A percentile compares a stretch with the other conserved stretches of the same genome.
phyloP scores from a whole-genome alignment of 2,797 vertebrate species.

The Molothrus aeneus region DNA sequence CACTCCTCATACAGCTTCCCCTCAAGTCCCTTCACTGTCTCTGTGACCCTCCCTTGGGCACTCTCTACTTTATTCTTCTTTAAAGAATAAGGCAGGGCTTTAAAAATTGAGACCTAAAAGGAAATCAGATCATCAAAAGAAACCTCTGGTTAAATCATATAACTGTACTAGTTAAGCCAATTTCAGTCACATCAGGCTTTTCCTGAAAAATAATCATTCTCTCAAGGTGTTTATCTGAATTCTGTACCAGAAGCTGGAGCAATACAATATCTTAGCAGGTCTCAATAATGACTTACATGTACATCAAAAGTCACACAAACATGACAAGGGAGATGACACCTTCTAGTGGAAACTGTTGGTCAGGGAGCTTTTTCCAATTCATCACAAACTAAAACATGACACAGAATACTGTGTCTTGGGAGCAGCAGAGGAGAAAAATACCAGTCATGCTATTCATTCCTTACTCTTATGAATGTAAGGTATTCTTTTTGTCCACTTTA shows the following conservation, averaged over 20 bases:
- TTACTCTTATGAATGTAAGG: background rate
- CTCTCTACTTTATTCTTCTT: background rate
- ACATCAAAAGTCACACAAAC: background rate
- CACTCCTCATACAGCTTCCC: rapidly evolving
- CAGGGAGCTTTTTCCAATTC: background rate
- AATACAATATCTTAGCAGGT: background rate
- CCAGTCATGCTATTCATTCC: background rate
- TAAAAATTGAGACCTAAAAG: background rate
- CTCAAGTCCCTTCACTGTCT: background rate
- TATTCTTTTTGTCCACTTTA: background rate
- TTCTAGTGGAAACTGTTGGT: background rate
- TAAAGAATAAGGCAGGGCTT: background rate
- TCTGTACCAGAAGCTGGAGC: constrained; percentile 16
- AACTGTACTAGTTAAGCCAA: background rate
- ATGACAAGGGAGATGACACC: background rate
- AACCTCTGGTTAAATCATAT: background rate
- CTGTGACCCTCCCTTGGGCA: background rate
- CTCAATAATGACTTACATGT: background rate
- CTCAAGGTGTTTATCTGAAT: constrained; percentile 27
- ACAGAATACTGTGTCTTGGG: background rate
- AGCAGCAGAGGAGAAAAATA: background rate
- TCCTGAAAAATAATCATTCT: background rate
- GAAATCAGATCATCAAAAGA: background rate
- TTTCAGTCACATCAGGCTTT: background rate
- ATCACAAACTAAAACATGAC: background rate